These are phyloP conservation scores for Forbesichthys papilliferus DNA, from an alignment of 2,113 vertebrate genomes.

Conservation along the genomic window DNA sequence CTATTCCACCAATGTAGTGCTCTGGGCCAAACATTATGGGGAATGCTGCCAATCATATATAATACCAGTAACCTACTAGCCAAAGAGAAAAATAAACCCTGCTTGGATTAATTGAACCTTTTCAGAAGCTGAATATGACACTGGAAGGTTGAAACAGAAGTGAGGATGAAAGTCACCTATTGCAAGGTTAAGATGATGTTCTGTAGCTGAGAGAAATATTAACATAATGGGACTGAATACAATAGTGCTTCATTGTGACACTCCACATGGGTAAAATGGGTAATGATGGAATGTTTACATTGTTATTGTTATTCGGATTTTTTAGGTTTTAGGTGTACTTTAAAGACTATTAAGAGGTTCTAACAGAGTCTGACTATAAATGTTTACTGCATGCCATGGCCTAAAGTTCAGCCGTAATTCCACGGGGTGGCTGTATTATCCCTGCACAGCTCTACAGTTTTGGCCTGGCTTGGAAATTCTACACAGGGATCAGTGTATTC, in stretches of 20 bases:
- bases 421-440: no score
- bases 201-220: constrained; percentile 39
- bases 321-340: no score
- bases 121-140: constrained; percentile 53
- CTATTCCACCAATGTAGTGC: constrained; percentile 29
- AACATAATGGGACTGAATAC: constrained; percentile 49
- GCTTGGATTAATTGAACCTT: constrained; percentile 51
- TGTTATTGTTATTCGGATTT: no score
- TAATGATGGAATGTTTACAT: constrained; percentile 1
- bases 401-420: no score
- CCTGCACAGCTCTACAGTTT: no score
- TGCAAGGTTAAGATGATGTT: constrained; percentile 38
- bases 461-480: no score
- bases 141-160: constrained; percentile 49
- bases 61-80: constrained; percentile 25
- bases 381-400: no score
- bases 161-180: constrained; percentile 49
- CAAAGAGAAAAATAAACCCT: constrained; percentile 41
- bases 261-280: constrained; percentile 25
- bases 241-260: constrained; percentile 11
- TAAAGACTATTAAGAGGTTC: no score
- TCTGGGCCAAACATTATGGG: constrained; percentile 26
- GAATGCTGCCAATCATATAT: constrained; percentile 35
- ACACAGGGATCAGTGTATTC: no score
- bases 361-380: no score